Base-by-base conservation (phyloP, 2,797 vertebrate genomes). In the Typhlichthys eigenmanni region DNA sequence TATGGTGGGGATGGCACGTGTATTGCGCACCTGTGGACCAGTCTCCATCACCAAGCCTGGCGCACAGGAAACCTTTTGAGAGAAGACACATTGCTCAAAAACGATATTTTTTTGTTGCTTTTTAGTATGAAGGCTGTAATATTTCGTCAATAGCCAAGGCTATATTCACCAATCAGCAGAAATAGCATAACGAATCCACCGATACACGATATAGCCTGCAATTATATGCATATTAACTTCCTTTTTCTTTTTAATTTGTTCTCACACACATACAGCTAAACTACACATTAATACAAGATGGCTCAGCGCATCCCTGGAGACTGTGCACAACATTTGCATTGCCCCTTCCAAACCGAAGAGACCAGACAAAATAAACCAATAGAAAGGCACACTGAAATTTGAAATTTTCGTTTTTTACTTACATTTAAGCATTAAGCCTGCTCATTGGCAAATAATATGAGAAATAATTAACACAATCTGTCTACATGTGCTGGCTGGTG, bases 1-100 rank as follows among this genome's bases (percentile, higher is more conserved):
- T 16, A 53, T 54, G 57, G 66, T 52, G 70, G 55, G 5, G 19
- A 43, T 34, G 55, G 14, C 58, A 49, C 56, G 50, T 13, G 67
- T 52, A 55, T 69, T 55, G 61, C 50, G 68, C 69, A 79, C 57
- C 66, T 74, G 47, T 54, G 43, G 61, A 55, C 53, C 32, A 51
- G 53, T 65, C 43, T 64, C 29, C 10, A 10, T 16, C 55, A 38
- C 60, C 64, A 34, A 58, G 48, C 29, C 4, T 24, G 24, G 8
- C 45, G 59, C 61, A 66, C 29, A 17, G 17, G 17, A 19, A 10
- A 9, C 6, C 17, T 7, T 16, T 2, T 11, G 12, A 12, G 13
- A 12, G 47, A 72, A 32, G 38, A n/a, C 16, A 55, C 45, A 2
- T 13, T 12, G 12, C 29, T 32, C 45, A 2, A 10, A 16, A 46